Conservation (phyloP, 2,888 invertebrate species). For the Dascillus cervinus region DNA sequence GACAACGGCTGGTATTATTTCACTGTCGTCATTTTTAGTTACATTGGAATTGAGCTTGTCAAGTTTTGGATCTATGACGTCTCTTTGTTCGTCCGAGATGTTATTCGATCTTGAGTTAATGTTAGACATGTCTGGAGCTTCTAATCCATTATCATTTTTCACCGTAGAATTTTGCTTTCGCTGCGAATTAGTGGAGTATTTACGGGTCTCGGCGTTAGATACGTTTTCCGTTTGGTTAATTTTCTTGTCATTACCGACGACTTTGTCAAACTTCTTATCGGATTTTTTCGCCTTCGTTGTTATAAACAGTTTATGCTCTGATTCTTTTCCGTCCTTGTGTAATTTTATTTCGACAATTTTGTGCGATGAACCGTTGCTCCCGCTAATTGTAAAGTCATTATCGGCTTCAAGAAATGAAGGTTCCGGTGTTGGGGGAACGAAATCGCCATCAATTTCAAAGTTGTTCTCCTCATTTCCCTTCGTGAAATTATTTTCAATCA, state of each 20-base stretch:
- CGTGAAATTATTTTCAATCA: conserved; percentile 15
- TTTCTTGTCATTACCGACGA: conserved; percentile 5
- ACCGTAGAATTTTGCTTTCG: conserved; percentile 1
- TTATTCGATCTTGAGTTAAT: conserved; percentile 6
- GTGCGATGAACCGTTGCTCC: conserved; percentile 17
- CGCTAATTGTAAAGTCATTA: conserved; percentile 15
- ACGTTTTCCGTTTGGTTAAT: conserved; percentile 6
- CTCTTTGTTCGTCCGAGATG: conserved; percentile 5
- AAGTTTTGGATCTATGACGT: conserved; percentile 12
- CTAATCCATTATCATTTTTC: conserved; percentile 5
- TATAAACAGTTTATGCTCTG: conserved; percentile 19
- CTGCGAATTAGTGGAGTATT: not conserved
- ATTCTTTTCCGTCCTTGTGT: conserved; percentile 18
- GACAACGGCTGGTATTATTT: conserved; percentile 8
- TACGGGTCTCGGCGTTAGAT: conserved; percentile 6
- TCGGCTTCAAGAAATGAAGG: conserved; percentile 7
- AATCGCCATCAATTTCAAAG: conserved; percentile 3
- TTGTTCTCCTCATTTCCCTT: conserved; percentile 7
- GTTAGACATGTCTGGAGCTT: conserved; percentile 6
- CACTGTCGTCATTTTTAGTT: conserved; percentile 10
- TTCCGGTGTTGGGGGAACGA: not conserved
- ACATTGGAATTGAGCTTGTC: conserved; percentile 7
- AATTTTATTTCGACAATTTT: conserved; percentile 28
- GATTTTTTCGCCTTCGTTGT: conserved; percentile 18
- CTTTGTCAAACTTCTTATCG: conserved; percentile 8